These are phyloP conservation scores for Gymnothorax reevesii DNA, from an alignment of 2,797 vertebrate genomes.

Conservation along the genomic window DNA sequence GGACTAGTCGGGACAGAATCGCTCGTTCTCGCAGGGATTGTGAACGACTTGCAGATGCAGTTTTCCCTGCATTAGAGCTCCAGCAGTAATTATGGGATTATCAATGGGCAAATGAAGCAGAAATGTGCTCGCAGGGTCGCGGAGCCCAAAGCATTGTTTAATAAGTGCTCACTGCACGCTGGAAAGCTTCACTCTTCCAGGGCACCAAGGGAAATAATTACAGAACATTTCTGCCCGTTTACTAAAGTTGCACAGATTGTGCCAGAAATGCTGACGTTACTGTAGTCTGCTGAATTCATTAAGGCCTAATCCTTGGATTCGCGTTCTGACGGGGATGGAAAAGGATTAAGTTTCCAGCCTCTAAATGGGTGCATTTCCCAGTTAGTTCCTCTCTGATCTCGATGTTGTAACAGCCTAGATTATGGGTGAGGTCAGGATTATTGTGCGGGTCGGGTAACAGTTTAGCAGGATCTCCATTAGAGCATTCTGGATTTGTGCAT, in stretches of 20 bases:
- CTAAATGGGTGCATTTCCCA: constrained; percentile 10
- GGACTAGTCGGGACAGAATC: no score
- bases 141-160: not conserved
- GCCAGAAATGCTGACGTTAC: not conserved
- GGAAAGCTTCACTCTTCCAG: not conserved
- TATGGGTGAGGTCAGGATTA: constrained; percentile 29
- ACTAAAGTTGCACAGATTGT: not conserved
- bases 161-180: not conserved
- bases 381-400: constrained; percentile 2
- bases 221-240: not conserved
- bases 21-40: not conserved
- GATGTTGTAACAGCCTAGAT: constrained; percentile 6
- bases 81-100: not conserved
- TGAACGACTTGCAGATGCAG: not conserved
- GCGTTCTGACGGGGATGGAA: not conserved
- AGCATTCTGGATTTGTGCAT: not conserved
- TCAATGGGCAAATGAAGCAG: not conserved
- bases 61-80: not conserved
- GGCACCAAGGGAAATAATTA: not conserved
- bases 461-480: not conserved
- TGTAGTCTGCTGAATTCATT: not conserved
- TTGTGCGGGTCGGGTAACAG: not conserved
- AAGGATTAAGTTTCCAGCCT: constrained; percentile 10
- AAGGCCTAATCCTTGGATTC: not conserved
- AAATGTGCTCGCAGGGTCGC: not conserved